A percentile compares a stretch with the other conserved stretches of the same genome.
Evolutionary conservation across 2,888 invertebrate species (phyloP).

Genomic region (Aelia acuminata): DNA sequence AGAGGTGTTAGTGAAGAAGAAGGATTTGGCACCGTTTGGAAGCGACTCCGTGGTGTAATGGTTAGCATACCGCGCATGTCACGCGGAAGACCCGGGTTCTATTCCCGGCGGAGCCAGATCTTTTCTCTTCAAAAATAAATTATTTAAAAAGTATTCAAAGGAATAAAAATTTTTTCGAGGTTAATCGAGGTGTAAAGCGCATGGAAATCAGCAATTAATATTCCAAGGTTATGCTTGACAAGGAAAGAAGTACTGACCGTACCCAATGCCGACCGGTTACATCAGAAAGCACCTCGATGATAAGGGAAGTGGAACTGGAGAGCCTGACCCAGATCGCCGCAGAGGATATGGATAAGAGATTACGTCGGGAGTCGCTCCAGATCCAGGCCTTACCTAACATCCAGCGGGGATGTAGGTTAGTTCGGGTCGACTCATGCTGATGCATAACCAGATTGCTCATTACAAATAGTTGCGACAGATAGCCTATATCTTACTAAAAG

Average conservation of each 20-base stretch:
- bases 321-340: not conserved
- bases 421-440: not conserved
- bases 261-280: not conserved
- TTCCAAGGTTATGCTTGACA: not conserved
- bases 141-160: no score
- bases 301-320: not conserved
- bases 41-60: no score
- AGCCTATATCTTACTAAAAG: no score
- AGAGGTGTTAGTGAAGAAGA: no score
- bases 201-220: not conserved
- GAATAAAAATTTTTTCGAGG: no score
- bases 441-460: not conserved
- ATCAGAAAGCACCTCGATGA: not conserved
- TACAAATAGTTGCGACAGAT: not conserved
- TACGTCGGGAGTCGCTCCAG: conserved; percentile 1
- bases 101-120: no score
- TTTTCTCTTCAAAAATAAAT: no score
- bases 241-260: not conserved
- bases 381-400: not conserved
- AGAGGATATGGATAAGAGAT: not conserved
- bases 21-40: no score
- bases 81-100: no score
- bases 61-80: no score
- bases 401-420: not conserved
- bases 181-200: no score